phyloP scores from a whole-genome alignment of 2,888 invertebrate species.

The Caenorhabditis parvicauda region DNA sequence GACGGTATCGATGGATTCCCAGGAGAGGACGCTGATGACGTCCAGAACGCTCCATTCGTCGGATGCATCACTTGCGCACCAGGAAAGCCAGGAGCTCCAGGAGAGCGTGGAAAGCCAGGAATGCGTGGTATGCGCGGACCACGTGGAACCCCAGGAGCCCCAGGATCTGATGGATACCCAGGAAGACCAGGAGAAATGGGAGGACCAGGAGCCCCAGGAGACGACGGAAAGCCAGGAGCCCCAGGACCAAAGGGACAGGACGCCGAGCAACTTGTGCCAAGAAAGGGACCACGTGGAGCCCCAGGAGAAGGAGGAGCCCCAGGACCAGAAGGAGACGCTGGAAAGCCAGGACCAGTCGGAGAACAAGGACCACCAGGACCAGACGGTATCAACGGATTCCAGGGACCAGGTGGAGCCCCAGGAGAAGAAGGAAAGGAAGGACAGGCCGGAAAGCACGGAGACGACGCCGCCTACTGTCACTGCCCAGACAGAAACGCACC shows the following conservation, averaged over 20 bases:
- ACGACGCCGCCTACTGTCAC: conserved; percentile 47
- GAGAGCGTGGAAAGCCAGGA: conserved; percentile 45
- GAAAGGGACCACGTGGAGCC: conserved; percentile 47
- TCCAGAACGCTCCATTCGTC: conserved; percentile 41
- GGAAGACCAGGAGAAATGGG: conserved; percentile 42
- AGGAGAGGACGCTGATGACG: conserved; percentile 41
- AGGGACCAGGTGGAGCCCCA: conserved; percentile 40
- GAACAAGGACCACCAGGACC: conserved; percentile 39
- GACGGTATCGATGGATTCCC: conserved; percentile 39
- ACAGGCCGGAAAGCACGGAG: conserved; percentile 34
- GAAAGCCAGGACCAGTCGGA: conserved; percentile 38
- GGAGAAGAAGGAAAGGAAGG: conserved; percentile 46
- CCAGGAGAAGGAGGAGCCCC: conserved; percentile 44
- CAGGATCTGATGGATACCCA: conserved; percentile 36
- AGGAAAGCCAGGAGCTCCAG: conserved; percentile 38
- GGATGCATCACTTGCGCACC: conserved; percentile 46
- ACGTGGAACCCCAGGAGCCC: conserved; percentile 32
- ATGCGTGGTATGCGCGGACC: conserved; percentile 47
- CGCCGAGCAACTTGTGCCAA: conserved; percentile 39
- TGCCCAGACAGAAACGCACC: conserved; percentile 42
- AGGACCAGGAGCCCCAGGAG: conserved; percentile 37
- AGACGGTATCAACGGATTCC: conserved; percentile 43
- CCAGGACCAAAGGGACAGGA: conserved; percentile 46
- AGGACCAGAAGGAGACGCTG: conserved; percentile 46
- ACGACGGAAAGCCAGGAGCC: conserved; percentile 43